Evolutionary conservation across 1,140 invertebrate genomes (phyloP), one percentile per base, ranked within the genome.

Genomic region (Nasonia vitripennis): DNA sequence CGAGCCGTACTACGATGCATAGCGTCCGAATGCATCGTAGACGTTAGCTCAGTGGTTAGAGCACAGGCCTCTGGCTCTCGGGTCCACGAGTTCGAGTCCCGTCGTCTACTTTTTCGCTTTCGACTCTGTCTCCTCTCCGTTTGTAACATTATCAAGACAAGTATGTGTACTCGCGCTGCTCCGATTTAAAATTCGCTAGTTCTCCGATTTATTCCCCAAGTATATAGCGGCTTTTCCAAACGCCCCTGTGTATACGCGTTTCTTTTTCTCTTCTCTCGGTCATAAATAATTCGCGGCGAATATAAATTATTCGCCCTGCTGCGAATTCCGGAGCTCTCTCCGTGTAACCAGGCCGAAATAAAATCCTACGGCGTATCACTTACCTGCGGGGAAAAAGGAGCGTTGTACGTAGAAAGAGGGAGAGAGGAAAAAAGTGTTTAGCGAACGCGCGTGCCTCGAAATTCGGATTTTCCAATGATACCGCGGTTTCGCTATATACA

Each of bases 381-480:
- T 78, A 12, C 70, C 23, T 41, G 45, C 75, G 70, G 14, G 20
- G 31, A 77, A 23, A 27, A 81, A 51, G 10, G 37, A 31, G 55
- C 10, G 14, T 31, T 37, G 51, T 23, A 27, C 27, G 4, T 37
- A 37, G 34, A 37, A 37, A 37, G 34, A 37, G 34, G 5, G 34
- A 34, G 27, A 80, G 34, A 5, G 51, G 55, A 31, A 37, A 71
- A 74, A 80, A 48, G 41, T 85, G 51, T 81, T 85, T 85, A 85
- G 78, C 34, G 37, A 78, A 71, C 3, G 80, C 68, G 68, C 85
- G 74, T 86, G 85, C 75, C 17, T 62, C 9, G 75, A 68, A 86
- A 86, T 86, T 86, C 23, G 80, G 75, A 82, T 78, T 86, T 81
- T 77, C 55, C 48, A 62, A 78, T 82, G 74, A 82, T 82, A 45